These are phyloP conservation scores for Larimichthys polyactis DNA, from an alignment of 2,113 vertebrate species.

Conservation along the genomic window DNA sequence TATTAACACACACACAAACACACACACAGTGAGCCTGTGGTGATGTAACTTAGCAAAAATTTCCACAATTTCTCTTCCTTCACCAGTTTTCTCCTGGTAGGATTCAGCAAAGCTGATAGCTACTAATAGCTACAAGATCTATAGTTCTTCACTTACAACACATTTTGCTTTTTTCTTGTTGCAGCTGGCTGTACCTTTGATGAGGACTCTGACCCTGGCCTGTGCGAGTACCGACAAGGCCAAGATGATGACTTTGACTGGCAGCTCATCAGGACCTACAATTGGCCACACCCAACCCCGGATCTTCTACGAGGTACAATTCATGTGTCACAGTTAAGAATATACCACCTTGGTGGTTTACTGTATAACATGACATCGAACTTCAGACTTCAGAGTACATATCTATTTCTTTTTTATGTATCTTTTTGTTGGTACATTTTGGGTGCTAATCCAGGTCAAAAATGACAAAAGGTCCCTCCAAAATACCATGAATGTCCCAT, in stretches of 20 bases:
- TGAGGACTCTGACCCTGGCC: constrained; percentile 86
- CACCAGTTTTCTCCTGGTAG: constrained; percentile 7
- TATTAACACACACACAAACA: constrained; percentile 44
- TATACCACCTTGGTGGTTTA: neutral
- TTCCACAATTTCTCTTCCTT: constrained; percentile 14
- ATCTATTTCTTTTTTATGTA: too few relatives aligned
- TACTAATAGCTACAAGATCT: neutral
- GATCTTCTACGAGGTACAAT: constrained; percentile 92
- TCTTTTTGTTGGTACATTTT: too few relatives aligned
- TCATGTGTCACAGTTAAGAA: neutral
- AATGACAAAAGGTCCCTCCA: too few relatives aligned
- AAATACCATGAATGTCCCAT: too few relatives aligned
- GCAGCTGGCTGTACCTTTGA: constrained; percentile 94
- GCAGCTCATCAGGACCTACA: constrained; percentile 90
- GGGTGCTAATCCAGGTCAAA: too few relatives aligned
- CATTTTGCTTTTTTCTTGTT: neutral
- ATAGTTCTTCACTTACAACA: neutral
- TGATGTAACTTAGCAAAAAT: constrained; percentile 24
- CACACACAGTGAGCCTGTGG: constrained; percentile 35
- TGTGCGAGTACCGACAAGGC: constrained; percentile 93
- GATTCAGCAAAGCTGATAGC: neutral
- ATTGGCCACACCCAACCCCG: constrained; percentile 83
- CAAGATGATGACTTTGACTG: constrained; percentile 95
- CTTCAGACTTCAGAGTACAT: neutral
- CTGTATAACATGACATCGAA: neutral